phyloP scores from a whole-genome alignment of 2,888 invertebrate species.

The Cryptus armator region DNA sequence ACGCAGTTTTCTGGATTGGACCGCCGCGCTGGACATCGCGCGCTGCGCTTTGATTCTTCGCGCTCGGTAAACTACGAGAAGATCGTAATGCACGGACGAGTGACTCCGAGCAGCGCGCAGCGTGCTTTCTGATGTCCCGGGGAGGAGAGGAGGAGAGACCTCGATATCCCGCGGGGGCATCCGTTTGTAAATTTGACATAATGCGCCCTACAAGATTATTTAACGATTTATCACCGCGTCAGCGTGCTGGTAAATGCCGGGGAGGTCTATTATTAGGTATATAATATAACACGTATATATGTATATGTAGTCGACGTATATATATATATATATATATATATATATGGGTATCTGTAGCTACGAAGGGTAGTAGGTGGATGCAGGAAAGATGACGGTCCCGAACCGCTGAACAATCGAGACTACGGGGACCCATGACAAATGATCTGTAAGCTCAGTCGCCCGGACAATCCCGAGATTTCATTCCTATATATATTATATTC shows the following conservation, averaged over 20 bases:
- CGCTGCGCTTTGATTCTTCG: constrained; percentile 52
- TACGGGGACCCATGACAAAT: constrained; percentile 81
- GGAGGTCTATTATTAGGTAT: constrained; percentile 79
- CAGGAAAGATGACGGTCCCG: constrained; percentile 76
- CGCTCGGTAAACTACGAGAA: constrained; percentile 11
- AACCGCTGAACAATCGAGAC: constrained; percentile 79
- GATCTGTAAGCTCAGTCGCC: constrained; percentile 68
- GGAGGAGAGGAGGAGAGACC: constrained; percentile 50
- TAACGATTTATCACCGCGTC: constrained; percentile 80
- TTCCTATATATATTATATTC: constrained; percentile 28
- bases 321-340: constrained; percentile 7
- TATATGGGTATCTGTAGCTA: background rate
- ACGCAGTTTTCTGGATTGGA: constrained; percentile 16
- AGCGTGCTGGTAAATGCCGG: constrained; percentile 74
- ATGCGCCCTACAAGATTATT: constrained; percentile 81
- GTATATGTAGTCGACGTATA: constrained; percentile 23
- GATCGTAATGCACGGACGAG: constrained; percentile 65
- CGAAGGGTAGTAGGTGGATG: constrained; percentile 61
- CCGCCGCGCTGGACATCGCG: constrained; percentile 19
- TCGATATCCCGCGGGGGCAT: constrained; percentile 68
- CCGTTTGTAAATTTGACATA: constrained; percentile 80
- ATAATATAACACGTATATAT: constrained; percentile 40
- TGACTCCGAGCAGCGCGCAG: constrained; percentile 56
- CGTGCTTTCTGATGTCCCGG: constrained; percentile 55
- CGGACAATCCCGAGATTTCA: constrained; percentile 43